Conservation (phyloP, 2,888 invertebrate species). For the Dryococelus australis region DNA sequence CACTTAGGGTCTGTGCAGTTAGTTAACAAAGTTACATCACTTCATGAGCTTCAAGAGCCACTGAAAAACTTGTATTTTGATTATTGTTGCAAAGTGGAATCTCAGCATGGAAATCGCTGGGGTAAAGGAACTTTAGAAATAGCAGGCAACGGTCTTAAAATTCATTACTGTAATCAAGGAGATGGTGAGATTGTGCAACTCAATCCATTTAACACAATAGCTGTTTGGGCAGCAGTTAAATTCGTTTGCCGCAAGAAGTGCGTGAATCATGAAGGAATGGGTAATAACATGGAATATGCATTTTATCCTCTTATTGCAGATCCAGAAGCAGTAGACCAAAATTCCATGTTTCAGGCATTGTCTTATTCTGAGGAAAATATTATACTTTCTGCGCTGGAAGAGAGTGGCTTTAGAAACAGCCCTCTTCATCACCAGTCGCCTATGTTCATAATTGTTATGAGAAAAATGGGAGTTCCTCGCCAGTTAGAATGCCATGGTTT, state of each 20-base stretch:
- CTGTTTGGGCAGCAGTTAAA: slow-evolving; percentile 92
- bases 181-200: slow-evolving; percentile 57
- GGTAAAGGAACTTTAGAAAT: slow-evolving; percentile 64
- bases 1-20: slow-evolving; percentile 84
- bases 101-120: slow-evolving; percentile 57
- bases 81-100: slow-evolving; percentile 58
- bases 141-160: slow-evolving; percentile 73
- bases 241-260: slow-evolving; percentile 72
- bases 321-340: slow-evolving; percentile 79
- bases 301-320: slow-evolving; percentile 86
- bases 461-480: slow-evolving; percentile 74
- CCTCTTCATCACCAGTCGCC: slow-evolving; percentile 70
- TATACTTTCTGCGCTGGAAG: slow-evolving; percentile 58
- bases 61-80: slow-evolving; percentile 72
- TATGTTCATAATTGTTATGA: slow-evolving; percentile 90
- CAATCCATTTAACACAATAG: slow-evolving; percentile 89
- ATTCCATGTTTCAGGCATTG: slow-evolving; percentile 68
- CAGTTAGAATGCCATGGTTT: slow-evolving; percentile 91
- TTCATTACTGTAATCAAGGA: slow-evolving; percentile 61
- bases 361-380: slow-evolving; percentile 58
- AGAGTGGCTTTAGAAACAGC: slow-evolving; percentile 55
- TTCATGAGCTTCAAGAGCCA: slow-evolving; percentile 83
- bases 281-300: slow-evolving; percentile 68
- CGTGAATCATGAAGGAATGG: slow-evolving; percentile 61
- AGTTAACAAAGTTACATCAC: slow-evolving; percentile 79